Conservation (phyloP, 2,113 vertebrate species). For the Illadopsis cleaveri region DNA sequence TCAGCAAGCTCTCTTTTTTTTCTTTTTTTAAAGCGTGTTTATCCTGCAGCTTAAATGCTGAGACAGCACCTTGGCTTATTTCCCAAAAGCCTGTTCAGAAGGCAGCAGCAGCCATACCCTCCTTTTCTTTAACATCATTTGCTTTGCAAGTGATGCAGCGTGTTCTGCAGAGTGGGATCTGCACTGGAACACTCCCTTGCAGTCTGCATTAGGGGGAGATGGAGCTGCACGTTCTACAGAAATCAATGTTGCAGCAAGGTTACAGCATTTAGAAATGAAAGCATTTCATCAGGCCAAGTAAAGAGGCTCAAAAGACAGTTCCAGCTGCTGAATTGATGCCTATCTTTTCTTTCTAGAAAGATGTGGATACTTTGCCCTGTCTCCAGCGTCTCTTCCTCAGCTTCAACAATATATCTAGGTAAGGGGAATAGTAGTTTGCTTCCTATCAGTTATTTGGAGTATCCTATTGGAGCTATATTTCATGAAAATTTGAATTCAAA, state of each 20-base stretch:
- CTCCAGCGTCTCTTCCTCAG: constrained; percentile 96
- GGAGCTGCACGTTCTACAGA: constrained; percentile 60
- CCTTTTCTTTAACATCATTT: constrained; percentile 30
- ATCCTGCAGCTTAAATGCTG: constrained; percentile 69
- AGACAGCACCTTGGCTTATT: constrained; percentile 72
- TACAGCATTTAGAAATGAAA: constrained; percentile 54
- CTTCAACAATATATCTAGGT: constrained; percentile 97
- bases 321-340: constrained; percentile 63
- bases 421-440: constrained; percentile 71
- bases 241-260: constrained; percentile 76
- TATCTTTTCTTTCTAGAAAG: constrained; percentile 83
- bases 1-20: background rate
- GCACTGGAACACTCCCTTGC: constrained; percentile 74
- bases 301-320: constrained; percentile 5
- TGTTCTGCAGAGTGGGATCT: constrained; percentile 77
- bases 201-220: constrained; percentile 72
- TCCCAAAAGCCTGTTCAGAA: constrained; percentile 63
- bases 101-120: constrained; percentile 35
- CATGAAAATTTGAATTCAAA: background rate
- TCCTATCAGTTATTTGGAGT: constrained; percentile 16
- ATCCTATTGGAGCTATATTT: background rate
- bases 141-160: constrained; percentile 72
- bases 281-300: constrained; percentile 20
- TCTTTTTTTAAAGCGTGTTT: background rate
- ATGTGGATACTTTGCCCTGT: constrained; percentile 92